These are phyloP conservation scores for Petrocephalus schoutedeni DNA, from an alignment of 2,797 vertebrate genomes.

Conservation along the genomic window DNA sequence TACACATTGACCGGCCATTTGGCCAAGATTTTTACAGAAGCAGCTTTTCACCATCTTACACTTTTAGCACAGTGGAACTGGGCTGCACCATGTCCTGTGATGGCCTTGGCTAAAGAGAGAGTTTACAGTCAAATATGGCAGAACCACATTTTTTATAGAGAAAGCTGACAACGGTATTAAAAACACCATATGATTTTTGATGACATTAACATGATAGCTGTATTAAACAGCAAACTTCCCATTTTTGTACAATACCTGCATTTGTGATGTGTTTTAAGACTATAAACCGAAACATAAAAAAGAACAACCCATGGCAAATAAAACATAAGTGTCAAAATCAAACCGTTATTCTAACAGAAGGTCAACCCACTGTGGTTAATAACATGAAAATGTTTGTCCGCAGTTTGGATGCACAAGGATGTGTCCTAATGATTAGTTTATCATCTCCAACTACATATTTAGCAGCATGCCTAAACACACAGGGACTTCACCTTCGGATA, in stretches of 20 bases:
- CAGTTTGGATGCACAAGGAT: not conserved
- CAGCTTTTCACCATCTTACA: not conserved
- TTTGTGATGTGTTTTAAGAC: not conserved
- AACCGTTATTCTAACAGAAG: not conserved
- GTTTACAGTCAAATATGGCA: not conserved
- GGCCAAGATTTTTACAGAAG: not conserved
- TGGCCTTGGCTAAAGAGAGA: not conserved
- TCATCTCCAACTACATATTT: not conserved
- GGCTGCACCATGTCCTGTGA: not conserved
- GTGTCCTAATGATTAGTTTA: not conserved
- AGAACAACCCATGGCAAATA: not conserved
- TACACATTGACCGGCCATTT: not conserved
- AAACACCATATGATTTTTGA: not conserved
- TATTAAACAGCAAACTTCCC: not conserved
- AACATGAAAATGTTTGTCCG: not conserved
- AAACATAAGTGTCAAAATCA: not conserved
- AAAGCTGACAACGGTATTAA: not conserved
- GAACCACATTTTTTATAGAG: not conserved
- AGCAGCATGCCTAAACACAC: not conserved
- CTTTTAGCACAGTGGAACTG: not conserved
- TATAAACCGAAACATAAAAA: not conserved
- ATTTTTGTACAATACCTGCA: not conserved
- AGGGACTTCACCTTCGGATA: not conserved
- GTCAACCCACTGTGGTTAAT: not conserved
- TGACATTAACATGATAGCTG: not conserved